Evolutionary conservation across 2,113 vertebrate species (phyloP), one percentile per base, ranked within the genome.

Genomic region (Burhinus bistriatus): DNA sequence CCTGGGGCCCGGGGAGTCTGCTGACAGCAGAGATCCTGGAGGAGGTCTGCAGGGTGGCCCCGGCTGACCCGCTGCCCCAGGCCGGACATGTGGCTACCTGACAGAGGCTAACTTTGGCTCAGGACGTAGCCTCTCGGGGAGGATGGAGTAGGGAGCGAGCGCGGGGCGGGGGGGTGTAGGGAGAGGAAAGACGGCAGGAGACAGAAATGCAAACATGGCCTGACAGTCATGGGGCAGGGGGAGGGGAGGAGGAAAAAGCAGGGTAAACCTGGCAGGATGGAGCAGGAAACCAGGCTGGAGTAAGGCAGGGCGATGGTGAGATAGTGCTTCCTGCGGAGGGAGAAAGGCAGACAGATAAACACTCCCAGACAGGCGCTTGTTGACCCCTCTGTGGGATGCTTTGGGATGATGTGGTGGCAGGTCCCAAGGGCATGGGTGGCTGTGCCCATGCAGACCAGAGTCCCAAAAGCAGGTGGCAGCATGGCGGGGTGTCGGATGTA

Each of bases 41-140:
- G 98, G 98, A 99, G 98, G 97, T 98, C 98, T 99, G 99, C 97
- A 98, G 94, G 78, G 95, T 99, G 99, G 98, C 99, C 98, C 98
- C 93, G 87, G 96, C 96, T 99, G 98, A 98, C 98, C 98, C 95
- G 32, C 95, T 40, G 66, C 92, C 97, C 90, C 95, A 84, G 88
- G 57, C 96, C 96, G 97, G 98, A 99, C 98, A 91, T 95, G 89
- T 75, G 95, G 97, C 89, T 96, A 96, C 94, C 97, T 97, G 97
- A 95, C 95, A 96, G 93, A 11, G 93, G 96, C 97, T 98, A 98
- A 97, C 95, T 97, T 98, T 98, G 98, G 95, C 97, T 97, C 96
- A 44, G 91, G 87, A 95, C 90, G 69, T 19, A 93, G 96, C 92
- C 96, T 89, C 96, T 94, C 4, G 47, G 95, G 96, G 95, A 97